Evolutionary conservation across 2,113 vertebrate genomes (phyloP).

Genomic region (Dryoscopus gambensis): DNA sequence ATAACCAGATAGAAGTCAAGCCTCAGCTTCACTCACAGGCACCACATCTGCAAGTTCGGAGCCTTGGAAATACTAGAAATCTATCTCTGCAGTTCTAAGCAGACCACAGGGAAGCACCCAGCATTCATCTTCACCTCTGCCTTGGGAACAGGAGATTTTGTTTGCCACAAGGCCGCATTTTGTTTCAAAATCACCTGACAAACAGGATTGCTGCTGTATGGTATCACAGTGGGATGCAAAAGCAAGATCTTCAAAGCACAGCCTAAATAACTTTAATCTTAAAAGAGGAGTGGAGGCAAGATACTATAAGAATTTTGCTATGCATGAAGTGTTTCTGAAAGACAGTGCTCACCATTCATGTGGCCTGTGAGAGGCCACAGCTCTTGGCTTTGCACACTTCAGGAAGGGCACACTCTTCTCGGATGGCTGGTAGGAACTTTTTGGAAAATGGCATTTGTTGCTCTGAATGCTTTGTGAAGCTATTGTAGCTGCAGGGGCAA

Average conservation of each 20-base stretch:
- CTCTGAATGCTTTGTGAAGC: conserved; percentile 13
- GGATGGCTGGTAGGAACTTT: neutral
- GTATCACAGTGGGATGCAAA: conserved; percentile 24
- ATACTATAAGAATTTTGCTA: neutral
- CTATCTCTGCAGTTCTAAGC: neutral
- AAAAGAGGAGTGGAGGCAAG: neutral
- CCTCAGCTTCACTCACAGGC: neutral
- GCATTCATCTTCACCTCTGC: neutral
- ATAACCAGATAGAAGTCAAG: neutral
- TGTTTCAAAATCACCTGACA: neutral
- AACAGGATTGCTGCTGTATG: neutral
- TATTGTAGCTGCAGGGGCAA: neutral
- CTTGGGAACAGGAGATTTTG: conserved; percentile 1
- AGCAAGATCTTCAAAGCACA: conserved; percentile 16
- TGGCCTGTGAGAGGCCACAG: neutral
- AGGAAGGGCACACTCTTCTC: neutral
- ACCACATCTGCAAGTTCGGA: neutral
- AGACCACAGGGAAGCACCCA: neutral
- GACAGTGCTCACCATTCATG: neutral
- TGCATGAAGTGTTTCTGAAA: neutral
- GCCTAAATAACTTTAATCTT: neutral
- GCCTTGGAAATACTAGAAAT: neutral
- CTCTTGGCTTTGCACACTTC: neutral
- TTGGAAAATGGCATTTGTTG: neutral
- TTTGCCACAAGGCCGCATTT: neutral